Conservation (phyloP, 30 jellyfish, hydroid and myxozoan species). For the Aurelia sp. region DNA sequence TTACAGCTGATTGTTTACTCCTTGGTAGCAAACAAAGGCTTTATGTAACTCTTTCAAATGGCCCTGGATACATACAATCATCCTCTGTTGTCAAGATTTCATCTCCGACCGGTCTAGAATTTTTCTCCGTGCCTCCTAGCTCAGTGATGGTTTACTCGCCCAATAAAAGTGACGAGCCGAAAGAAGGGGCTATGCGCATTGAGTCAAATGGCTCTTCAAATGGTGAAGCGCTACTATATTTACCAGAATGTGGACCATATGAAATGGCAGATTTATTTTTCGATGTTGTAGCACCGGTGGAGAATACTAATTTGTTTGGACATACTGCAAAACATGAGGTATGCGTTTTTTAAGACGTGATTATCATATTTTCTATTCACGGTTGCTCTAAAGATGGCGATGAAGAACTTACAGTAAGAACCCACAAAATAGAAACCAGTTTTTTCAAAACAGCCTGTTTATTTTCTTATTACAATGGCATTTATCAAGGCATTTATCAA, state of each 20-base stretch:
- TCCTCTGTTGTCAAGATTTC: constrained; percentile 73
- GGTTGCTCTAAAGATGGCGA: too few species aligned
- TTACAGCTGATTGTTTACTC: constrained; percentile 67
- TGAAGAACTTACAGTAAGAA: too few species aligned
- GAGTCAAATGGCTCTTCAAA: constrained; percentile 16
- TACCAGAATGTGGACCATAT: constrained; percentile 89
- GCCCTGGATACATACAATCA: constrained; percentile 84
- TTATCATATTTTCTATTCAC: too few species aligned
- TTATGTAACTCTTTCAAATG: constrained; percentile 86
- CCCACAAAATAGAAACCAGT: too few species aligned
- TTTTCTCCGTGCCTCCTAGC: constrained; percentile 71
- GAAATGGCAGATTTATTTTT: constrained; percentile 69
- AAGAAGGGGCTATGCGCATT: constrained; percentile 79
- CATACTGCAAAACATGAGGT: constrained; percentile 87
- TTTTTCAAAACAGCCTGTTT: too few species aligned
- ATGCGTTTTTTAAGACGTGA: neutral
- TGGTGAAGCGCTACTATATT: constrained; percentile 51
- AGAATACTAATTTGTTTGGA: constrained; percentile 23
- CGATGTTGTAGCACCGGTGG: constrained; percentile 90
- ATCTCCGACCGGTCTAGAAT: constrained; percentile 84
- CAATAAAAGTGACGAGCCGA: constrained; percentile 69
- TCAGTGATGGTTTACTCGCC: constrained; percentile 72
- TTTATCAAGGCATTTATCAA: too few species aligned
- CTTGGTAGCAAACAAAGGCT: constrained; percentile 88
- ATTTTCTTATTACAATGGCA: too few species aligned